Conservation (phyloP, 2,888 invertebrate genomes). For the Eurois occulta region DNA sequence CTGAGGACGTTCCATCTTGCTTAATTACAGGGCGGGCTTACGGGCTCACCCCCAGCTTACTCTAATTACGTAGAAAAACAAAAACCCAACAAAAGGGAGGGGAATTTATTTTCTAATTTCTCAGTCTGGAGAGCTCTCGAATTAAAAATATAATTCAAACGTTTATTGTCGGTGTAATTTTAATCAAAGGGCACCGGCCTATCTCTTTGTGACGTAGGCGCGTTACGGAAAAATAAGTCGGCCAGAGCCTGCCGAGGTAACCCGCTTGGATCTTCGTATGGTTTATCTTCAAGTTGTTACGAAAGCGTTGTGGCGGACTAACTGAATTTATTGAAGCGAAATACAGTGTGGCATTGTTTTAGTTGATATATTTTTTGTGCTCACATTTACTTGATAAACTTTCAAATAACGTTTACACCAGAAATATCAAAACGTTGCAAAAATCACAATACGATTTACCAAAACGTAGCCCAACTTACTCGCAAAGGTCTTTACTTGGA, state of each 20-base stretch:
- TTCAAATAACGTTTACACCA: neutral
- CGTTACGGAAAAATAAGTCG: conserved; percentile 52
- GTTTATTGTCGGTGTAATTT: conserved; percentile 77
- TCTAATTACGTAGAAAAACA: conserved; percentile 88
- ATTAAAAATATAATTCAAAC: conserved; percentile 84
- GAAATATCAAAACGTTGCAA: neutral
- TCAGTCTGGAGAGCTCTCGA: conserved; percentile 77
- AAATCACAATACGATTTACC: conserved; percentile 23
- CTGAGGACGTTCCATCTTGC: conserved; percentile 82
- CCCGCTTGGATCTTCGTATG: conserved; percentile 3
- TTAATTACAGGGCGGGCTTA: conserved; percentile 86
- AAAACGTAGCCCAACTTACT: neutral
- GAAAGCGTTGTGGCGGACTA: conserved; percentile 9
- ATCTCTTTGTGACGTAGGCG: conserved; percentile 59
- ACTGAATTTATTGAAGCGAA: conserved; percentile 1
- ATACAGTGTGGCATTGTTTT: neutral
- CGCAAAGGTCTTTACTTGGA: conserved; percentile 10
- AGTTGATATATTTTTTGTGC: neutral
- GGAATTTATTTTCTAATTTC: conserved; percentile 87
- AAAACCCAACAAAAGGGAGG: conserved; percentile 82
- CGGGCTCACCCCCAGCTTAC: conserved; percentile 79
- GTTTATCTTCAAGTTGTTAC: conserved; percentile 15
- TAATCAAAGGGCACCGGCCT: conserved; percentile 71
- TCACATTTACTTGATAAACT: neutral
- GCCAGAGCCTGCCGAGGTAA: conserved; percentile 8